These are phyloP conservation scores for Ornithorhynchus anatinus DNA, from an alignment of 2,113 vertebrate species.

Conservation along the genomic window DNA sequence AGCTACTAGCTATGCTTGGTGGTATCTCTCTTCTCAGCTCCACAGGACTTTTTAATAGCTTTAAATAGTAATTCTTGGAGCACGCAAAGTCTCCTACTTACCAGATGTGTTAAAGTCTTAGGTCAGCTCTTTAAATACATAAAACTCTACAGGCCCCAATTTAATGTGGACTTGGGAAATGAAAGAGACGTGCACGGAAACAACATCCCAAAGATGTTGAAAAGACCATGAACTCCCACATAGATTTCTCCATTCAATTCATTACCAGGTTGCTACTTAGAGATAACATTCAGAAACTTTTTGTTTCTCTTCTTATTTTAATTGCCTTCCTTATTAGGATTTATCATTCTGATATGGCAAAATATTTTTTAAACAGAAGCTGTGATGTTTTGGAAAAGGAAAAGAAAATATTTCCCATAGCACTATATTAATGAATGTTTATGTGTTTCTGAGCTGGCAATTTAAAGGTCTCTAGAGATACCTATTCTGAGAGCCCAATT, in stretches of 20 bases:
- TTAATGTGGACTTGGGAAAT: slow-evolving; percentile 39
- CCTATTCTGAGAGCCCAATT: slow-evolving; percentile 60
- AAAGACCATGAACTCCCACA: slow-evolving; percentile 39
- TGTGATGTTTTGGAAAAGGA: slow-evolving; percentile 42
- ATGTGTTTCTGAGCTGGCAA: slow-evolving; percentile 54
- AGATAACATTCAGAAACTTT: slow-evolving; percentile 65
- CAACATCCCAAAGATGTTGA: slow-evolving; percentile 14
- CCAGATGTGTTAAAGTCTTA: slow-evolving; percentile 26
- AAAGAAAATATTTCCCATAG: slow-evolving; percentile 60
- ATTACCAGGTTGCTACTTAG: slow-evolving; percentile 47
- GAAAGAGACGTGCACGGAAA: slow-evolving; percentile 32
- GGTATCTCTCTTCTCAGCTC: not conserved
- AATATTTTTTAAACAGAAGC: slow-evolving; percentile 65
- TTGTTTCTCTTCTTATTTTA: slow-evolving; percentile 64
- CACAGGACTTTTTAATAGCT: slow-evolving; percentile 13
- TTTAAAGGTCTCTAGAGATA: slow-evolving; percentile 58
- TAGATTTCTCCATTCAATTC: slow-evolving; percentile 41
- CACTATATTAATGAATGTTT: slow-evolving; percentile 69
- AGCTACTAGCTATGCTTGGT: slow-evolving; percentile 11
- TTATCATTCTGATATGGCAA: slow-evolving; percentile 66
- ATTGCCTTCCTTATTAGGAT: slow-evolving; percentile 64
- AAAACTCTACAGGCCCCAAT: slow-evolving; percentile 25
- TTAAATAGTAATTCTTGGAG: slow-evolving; percentile 35
- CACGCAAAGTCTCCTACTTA: slow-evolving; percentile 11
- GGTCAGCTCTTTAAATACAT: slow-evolving; percentile 32